Evolutionary conservation across 2,797 vertebrate genomes (phyloP).

Genomic region (Knipowitschia caucasica): DNA sequence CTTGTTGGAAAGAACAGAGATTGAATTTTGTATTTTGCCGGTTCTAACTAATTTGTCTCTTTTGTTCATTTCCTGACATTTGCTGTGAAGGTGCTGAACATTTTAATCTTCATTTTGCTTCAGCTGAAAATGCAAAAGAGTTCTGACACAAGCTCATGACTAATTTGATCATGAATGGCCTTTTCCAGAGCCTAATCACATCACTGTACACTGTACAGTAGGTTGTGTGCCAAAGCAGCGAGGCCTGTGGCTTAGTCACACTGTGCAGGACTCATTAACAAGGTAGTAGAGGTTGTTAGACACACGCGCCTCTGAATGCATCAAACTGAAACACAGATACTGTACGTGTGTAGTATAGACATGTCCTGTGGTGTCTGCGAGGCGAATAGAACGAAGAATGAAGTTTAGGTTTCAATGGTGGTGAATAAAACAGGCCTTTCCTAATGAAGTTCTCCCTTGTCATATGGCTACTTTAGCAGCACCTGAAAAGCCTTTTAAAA

Average conservation of each 20-base stretch:
- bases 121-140: constrained; percentile 13
- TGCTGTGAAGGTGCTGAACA: constrained; percentile 3
- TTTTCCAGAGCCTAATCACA: constrained; percentile 71
- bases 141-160: constrained; percentile 57
- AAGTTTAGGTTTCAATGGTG: constrained; percentile 61
- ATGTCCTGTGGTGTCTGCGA: constrained; percentile 66
- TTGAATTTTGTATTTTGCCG: constrained; percentile 1
- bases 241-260: constrained; percentile 61
- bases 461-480: constrained; percentile 30
- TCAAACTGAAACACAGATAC: constrained; percentile 36
- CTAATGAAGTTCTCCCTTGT: constrained; percentile 62
- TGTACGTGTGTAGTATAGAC: constrained; percentile 8
- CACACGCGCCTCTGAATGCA: constrained; percentile 39
- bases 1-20: constrained; percentile 12
- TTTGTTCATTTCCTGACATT: constrained; percentile 9
- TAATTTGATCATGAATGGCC: constrained; percentile 75
- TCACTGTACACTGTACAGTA: constrained; percentile 63
- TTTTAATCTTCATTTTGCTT: neutral
- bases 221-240: constrained; percentile 57
- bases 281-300: constrained; percentile 55
- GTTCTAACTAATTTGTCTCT: constrained; percentile 20
- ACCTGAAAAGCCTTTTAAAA: constrained; percentile 7
- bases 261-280: constrained; percentile 66
- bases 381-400: constrained; percentile 67
- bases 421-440: constrained; percentile 43